Conservation (phyloP, 2,113 vertebrate genomes). For the pig (Sus scrofa) region DNA sequence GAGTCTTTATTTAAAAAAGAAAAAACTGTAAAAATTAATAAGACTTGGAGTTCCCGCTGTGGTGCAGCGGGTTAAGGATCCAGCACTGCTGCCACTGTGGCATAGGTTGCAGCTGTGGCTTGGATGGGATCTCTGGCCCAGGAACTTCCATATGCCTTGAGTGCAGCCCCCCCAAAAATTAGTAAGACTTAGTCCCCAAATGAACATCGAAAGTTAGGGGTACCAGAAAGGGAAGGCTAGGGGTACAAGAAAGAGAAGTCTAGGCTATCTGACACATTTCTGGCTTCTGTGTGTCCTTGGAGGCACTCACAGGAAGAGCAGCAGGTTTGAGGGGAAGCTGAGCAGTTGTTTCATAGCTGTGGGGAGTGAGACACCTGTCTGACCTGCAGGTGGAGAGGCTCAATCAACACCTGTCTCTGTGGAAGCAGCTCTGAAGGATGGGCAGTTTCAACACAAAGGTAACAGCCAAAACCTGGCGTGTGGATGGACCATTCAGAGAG, state of each 20-base stretch:
- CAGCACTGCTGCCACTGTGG: too few relatives aligned
- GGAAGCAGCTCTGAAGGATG: background rate
- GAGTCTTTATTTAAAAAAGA: too few relatives aligned
- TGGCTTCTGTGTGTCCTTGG: background rate
- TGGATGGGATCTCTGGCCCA: too few relatives aligned
- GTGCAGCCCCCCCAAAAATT: too few relatives aligned
- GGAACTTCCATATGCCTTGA: too few relatives aligned
- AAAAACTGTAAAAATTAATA: background rate
- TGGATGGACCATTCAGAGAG: background rate
- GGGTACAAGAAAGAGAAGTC: background rate
- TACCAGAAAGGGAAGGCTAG: background rate
- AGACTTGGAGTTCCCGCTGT: too few relatives aligned
- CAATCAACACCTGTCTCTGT: too few relatives aligned
- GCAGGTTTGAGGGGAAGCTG: background rate
- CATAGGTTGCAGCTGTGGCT: too few relatives aligned
- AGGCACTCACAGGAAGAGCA: background rate
- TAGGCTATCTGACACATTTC: background rate
- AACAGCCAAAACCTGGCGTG: background rate
- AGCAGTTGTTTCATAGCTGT: accelerated
- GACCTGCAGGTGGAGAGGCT: background rate
- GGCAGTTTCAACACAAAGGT: background rate
- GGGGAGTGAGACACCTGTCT: background rate
- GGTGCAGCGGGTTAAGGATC: too few relatives aligned
- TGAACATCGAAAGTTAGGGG: background rate
- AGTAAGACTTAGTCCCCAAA: too few relatives aligned